phyloP scores from a whole-genome alignment of 2,888 invertebrate species.

The Autographa pulchrina region DNA sequence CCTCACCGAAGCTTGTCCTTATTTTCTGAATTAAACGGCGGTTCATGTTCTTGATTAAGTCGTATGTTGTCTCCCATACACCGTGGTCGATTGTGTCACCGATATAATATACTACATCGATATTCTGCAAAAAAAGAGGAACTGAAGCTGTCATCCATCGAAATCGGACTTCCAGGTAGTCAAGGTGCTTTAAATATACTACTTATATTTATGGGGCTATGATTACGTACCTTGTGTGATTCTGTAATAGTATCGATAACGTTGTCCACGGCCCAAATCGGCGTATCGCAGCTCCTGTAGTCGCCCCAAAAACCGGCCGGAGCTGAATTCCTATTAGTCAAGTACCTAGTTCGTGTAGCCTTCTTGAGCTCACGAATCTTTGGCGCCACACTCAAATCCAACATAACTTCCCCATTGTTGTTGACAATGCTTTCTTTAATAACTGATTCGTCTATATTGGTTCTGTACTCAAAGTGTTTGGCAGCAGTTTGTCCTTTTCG shows the following conservation, averaged over 20 bases:
- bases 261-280: slow-evolving; percentile 91
- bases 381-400: slow-evolving; percentile 70
- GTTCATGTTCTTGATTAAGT: slow-evolving; percentile 90
- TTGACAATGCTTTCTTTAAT: slow-evolving; percentile 69
- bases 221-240: slow-evolving; percentile 82
- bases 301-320: slow-evolving; percentile 95
- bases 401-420: slow-evolving; percentile 60
- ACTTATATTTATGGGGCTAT: not conserved
- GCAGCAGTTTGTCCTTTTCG: slow-evolving; percentile 89
- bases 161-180: not conserved
- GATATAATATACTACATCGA: slow-evolving; percentile 93
- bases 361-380: slow-evolving; percentile 65
- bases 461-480: slow-evolving; percentile 52
- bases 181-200: not conserved
- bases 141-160: not conserved
- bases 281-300: slow-evolving; percentile 93
- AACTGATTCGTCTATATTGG: slow-evolving; percentile 67
- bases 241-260: slow-evolving; percentile 90
- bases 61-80: slow-evolving; percentile 94
- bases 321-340: slow-evolving; percentile 52
- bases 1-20: slow-evolving; percentile 87
- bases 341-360: slow-evolving; percentile 53
- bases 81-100: slow-evolving; percentile 97
- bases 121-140: slow-evolving; percentile 75
- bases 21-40: slow-evolving; percentile 87